Conservation (phyloP, 2,113 vertebrate genomes). For the Empidonax alnorum region DNA sequence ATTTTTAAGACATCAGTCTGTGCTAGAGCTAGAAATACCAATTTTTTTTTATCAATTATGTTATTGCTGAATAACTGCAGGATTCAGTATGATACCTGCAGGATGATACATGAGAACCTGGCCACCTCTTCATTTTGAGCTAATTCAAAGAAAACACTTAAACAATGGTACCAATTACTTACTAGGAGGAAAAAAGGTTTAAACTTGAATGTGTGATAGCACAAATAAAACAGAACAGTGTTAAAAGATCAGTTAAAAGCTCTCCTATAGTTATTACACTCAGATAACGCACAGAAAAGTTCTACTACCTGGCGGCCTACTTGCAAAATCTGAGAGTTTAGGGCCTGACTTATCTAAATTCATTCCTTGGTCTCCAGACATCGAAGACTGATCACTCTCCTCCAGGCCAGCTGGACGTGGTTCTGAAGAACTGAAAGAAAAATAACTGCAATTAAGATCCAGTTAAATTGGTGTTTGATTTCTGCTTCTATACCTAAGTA, state of each 20-base stretch:
- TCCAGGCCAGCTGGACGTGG: slow-evolving; percentile 83
- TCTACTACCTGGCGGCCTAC: slow-evolving; percentile 84
- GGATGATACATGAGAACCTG: not conserved
- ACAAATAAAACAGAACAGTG: not conserved
- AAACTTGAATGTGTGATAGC: not conserved
- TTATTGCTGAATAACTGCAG: not conserved
- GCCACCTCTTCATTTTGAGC: not conserved
- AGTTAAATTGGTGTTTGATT: not conserved
- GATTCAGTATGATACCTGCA: not conserved
- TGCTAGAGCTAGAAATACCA: not conserved
- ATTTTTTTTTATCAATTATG: not conserved
- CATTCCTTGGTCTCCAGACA: slow-evolving; percentile 87
- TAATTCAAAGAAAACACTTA: not conserved
- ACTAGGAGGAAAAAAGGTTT: not conserved
- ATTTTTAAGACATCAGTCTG: not conserved
- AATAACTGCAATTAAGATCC: not conserved
- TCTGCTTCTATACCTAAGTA: not conserved
- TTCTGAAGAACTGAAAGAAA: slow-evolving; percentile 81
- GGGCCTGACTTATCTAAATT: slow-evolving; percentile 84
- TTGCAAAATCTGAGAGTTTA: slow-evolving; percentile 91
- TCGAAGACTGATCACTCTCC: slow-evolving; percentile 84
- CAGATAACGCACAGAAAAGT: not conserved
- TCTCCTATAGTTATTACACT: not conserved
- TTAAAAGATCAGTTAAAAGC: not conserved
- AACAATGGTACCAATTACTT: not conserved